Percentiles rank a stretch among this genome's conserved stretches.
These are phyloP conservation scores for Conchocele bisecta DNA, from an alignment of 2,888 invertebrate species.

Conservation along the genomic window DNA sequence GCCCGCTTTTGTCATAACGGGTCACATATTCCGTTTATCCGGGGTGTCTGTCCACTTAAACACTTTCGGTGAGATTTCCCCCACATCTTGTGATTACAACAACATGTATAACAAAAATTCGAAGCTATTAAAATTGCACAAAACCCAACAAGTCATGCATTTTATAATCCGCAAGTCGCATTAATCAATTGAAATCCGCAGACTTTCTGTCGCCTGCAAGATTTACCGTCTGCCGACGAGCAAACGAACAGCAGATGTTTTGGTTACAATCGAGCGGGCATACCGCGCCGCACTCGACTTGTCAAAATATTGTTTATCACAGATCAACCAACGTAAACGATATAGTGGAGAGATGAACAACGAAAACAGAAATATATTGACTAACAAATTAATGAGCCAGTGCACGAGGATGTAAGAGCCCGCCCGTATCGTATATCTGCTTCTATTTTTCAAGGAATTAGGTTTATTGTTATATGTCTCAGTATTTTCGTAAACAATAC, in stretches of 20 bases:
- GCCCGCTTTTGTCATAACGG: too few relatives aligned
- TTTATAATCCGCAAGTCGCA: slow-evolving; percentile 22
- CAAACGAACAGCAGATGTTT: slow-evolving; percentile 43
- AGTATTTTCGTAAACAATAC: too few relatives aligned
- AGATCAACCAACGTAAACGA: slow-evolving; percentile 9
- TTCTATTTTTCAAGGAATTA: too few relatives aligned
- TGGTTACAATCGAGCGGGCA: neutral
- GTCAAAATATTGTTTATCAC: slow-evolving; percentile 36
- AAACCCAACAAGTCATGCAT: neutral
- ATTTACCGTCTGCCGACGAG: slow-evolving; percentile 49
- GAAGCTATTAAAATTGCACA: slow-evolving; percentile 10
- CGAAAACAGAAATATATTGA: slow-evolving; percentile 13
- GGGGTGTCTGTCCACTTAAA: too few relatives aligned
- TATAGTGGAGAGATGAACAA: slow-evolving; percentile 18
- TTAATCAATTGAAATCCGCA: slow-evolving; percentile 62
- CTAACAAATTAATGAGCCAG: too few relatives aligned
- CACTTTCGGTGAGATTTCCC: too few relatives aligned
- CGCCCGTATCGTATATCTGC: too few relatives aligned
- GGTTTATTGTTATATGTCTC: too few relatives aligned
- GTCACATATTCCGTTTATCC: too few relatives aligned
- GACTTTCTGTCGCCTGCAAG: slow-evolving; percentile 55
- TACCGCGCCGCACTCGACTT: slow-evolving; percentile 6
- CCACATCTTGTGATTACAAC: too few relatives aligned
- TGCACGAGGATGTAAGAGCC: too few relatives aligned
- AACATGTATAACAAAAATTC: too few relatives aligned